Percentiles rank a stretch among this genome's conserved stretches.
Evolutionary conservation across 1,140 invertebrate genomes (phyloP).

Genomic region (Apis dorsata): DNA sequence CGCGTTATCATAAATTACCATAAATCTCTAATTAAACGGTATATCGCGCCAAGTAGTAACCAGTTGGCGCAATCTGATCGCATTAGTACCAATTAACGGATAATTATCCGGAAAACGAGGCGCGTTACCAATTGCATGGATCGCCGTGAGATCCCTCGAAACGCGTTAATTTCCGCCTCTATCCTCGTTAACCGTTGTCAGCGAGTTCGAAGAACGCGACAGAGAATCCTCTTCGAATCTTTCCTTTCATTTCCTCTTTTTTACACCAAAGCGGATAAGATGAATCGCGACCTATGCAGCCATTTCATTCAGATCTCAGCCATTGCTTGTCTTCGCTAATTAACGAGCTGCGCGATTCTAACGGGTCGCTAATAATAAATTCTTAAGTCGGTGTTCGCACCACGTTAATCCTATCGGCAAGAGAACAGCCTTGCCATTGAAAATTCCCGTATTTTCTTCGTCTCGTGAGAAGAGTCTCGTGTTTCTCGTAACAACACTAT

Average conservation of each 20-base stretch:
- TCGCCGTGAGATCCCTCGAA: background rate
- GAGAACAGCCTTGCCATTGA: conserved; percentile 52
- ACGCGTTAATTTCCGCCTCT: background rate
- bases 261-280: background rate
- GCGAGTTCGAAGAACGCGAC: background rate
- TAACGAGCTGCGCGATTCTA: conserved; percentile 42
- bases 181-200: background rate
- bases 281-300: background rate
- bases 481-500: background rate
- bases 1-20: background rate
- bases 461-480: conserved; percentile 18
- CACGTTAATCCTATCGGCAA: background rate
- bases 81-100: conserved; percentile 29
- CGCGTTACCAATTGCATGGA: background rate
- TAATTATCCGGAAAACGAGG: background rate
- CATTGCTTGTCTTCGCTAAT: conserved; percentile 36
- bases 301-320: background rate
- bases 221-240: too few relatives aligned
- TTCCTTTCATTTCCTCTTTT: background rate
- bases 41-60: background rate
- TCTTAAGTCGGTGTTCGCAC: conserved; percentile 33
- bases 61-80: conserved; percentile 2
- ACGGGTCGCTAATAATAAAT: conserved; percentile 50
- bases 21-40: background rate
- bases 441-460: conserved; percentile 20